These are phyloP conservation scores for Brachionus koreanus DNA, from an alignment of 1,140 invertebrate species.

Conservation along the genomic window DNA sequence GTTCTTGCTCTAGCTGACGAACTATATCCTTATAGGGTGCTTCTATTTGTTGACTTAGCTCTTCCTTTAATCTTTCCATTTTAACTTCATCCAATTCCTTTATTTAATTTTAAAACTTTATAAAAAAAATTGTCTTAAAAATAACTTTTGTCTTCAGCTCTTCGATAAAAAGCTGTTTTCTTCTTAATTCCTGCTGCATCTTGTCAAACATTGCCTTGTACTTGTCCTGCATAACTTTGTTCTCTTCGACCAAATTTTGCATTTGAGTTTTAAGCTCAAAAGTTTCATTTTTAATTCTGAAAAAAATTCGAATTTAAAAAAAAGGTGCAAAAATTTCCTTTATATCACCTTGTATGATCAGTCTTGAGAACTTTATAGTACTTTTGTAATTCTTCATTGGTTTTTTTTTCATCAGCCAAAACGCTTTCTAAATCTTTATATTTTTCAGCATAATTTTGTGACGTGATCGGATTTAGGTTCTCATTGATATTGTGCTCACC, in stretches of 20 bases:
- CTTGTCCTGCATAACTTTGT: constrained; percentile 54
- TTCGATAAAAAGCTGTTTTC: constrained; percentile 49
- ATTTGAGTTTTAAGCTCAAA: constrained; percentile 51
- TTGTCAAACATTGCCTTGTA: constrained; percentile 54
- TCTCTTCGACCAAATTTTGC: constrained; percentile 53
- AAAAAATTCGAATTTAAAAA: neutral
- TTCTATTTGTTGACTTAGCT: constrained; percentile 53
- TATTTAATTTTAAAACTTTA: neutral
- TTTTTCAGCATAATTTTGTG: constrained; percentile 37
- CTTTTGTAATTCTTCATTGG: constrained; percentile 40
- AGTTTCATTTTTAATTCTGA: constrained; percentile 54
- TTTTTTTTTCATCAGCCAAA: constrained; percentile 32
- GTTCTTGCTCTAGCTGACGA: constrained; percentile 51
- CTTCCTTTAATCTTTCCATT: constrained; percentile 28
- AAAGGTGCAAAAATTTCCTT: neutral
- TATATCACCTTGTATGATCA: constrained; percentile 23
- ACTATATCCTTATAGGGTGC: constrained; percentile 51
- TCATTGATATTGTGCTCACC: constrained; percentile 21
- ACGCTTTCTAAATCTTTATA: constrained; percentile 39
- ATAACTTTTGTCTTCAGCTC: constrained; percentile 52
- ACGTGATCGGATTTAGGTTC: neutral
- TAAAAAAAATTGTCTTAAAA: neutral
- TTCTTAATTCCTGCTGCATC: constrained; percentile 49
- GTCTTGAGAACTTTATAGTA: constrained; percentile 37
- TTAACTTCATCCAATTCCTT: constrained; percentile 43